phyloP scores from a whole-genome alignment of 1,140 invertebrate species.

The Lordiphosa clarofinis region DNA sequence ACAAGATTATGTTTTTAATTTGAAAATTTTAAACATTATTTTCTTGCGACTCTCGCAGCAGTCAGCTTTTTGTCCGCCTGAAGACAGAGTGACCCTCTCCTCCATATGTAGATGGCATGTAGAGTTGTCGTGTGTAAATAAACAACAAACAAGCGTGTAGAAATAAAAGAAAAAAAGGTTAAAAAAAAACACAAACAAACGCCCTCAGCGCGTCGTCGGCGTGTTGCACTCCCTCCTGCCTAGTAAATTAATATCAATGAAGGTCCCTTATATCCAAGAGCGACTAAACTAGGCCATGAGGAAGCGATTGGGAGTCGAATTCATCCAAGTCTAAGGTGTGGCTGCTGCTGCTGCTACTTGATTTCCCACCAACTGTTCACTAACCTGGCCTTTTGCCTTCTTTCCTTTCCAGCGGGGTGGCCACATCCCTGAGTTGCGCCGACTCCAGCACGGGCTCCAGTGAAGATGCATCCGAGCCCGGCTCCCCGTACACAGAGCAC shows the following conservation, averaged over 20 bases:
- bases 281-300: too few species aligned
- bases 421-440: conserved; percentile 84
- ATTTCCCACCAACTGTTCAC: background rate
- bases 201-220: conserved; percentile 9
- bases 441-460: conserved; percentile 86
- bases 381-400: conserved; percentile 8
- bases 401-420: conserved; percentile 83
- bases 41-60: conserved; percentile 18
- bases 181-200: conserved; percentile 25
- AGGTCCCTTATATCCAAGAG: too few species aligned
- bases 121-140: conserved; percentile 43
- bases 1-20: conserved; percentile 5
- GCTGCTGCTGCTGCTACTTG: conserved; percentile 5
- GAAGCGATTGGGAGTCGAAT: background rate
- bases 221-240: too few species aligned
- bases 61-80: conserved; percentile 24
- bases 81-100: conserved; percentile 1
- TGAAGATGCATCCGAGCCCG: conserved; percentile 89
- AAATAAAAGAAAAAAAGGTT: conserved; percentile 20
- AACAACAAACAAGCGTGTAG: conserved; percentile 37
- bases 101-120: conserved; percentile 15
- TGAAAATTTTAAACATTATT: conserved; percentile 3
- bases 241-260: too few species aligned
- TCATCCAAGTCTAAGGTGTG: conserved; percentile 29
- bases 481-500: conserved; percentile 87